Evolutionary conservation across 2,888 invertebrate species (phyloP), one percentile per base, ranked within the genome.

Genomic region (Sarcophaga subvicina): DNA sequence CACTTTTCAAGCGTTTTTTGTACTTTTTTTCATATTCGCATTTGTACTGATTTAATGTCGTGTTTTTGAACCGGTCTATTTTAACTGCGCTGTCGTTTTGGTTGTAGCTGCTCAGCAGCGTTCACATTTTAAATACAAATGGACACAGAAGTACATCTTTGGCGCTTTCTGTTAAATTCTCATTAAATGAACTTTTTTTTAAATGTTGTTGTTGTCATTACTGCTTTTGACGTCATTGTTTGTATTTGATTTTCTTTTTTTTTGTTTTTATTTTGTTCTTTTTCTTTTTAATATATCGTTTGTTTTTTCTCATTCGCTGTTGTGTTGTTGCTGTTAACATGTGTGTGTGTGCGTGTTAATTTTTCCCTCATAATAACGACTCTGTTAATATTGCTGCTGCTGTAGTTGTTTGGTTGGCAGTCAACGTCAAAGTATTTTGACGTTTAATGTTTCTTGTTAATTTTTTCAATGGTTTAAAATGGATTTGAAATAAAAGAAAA

Each of bases 1-100:
- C 17, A 54, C 54, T 54, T 54, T 54, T 54, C 17, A 54, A 14
- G 54, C 54, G 4, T 54, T 54, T 37, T 37, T 37, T 37, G 8
- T 37, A 0, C 6, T 37, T 37, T 37, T 37, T 37, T 37, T 54
- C 17, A 54, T 17, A 54, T 54, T 54, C 54, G 17, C 17, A 54
- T 54, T 54, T 54, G 17, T 54, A 54, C 59, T 60, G 59, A 54
- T 54, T 54, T 54, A 54, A 54, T 54, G 54, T 54, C 14, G 54
- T 54, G 54, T 54, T 76, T 76, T 76, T 76, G 76, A 76, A 76
- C 76, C 86, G 86, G 86, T 86, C 83, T 83, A 67, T 80, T 73
- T 80, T 62, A 77, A 83, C 77, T 72, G 83, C 69, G 83, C 83
- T 82, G 86, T 71, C 72, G 22, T 17, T 47, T 17, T 37, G n/a